Evolutionary conservation across 2,113 vertebrate genomes (phyloP), one percentile per base, ranked within the genome.

Genomic region (Dascyllus trimaculatus): DNA sequence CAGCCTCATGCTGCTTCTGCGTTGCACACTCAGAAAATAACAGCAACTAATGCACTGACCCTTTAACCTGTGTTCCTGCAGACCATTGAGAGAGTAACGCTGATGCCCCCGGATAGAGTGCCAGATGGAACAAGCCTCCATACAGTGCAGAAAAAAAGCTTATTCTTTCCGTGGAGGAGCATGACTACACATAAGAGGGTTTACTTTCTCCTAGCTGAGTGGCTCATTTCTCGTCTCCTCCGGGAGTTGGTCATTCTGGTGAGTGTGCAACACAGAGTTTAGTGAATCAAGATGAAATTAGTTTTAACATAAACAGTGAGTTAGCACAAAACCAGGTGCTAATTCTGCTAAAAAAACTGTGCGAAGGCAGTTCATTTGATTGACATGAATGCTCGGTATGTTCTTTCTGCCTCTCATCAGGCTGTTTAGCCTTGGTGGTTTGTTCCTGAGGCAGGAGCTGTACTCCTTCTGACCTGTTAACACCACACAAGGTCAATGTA

Each of bases 11-110:
- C 70, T 76, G 29, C 7, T 13, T 77, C 72, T 72, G 53, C 70
- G 57, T 77, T 66, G 58, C 25, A 40, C 25, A 11, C 32, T 64
- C 24, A 2, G 40, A 69, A n/a, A 66, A 56, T 63, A 73, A 63
- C 71, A 76, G 79, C 58, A 67, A 40, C 69, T 84, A 84, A 91
- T 88, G 83, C 86, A 75, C 57, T 80, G 75, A 90, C 86, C 81
- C 67, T 5, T 75, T 45, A 45, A 71, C 77, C 72, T 63, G 71
- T 58, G 72, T 80, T 88, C 38, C 72, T 68, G 69, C 54, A 62
- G 63, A 84, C 71, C 69, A 74, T 18, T 67, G 72, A 71, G 58
- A 75, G 49, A 81, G 71, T 38, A 46, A 51, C 18, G 73, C 80
- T 17, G 71, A 71, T 45, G 78, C 86, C 82, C 56, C 76, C 25